Percentiles rank a stretch among this genome's conserved stretches.
These are phyloP conservation scores for Trichoplusia ni DNA, from an alignment of 1,140 invertebrate genomes.

Conservation along the genomic window DNA sequence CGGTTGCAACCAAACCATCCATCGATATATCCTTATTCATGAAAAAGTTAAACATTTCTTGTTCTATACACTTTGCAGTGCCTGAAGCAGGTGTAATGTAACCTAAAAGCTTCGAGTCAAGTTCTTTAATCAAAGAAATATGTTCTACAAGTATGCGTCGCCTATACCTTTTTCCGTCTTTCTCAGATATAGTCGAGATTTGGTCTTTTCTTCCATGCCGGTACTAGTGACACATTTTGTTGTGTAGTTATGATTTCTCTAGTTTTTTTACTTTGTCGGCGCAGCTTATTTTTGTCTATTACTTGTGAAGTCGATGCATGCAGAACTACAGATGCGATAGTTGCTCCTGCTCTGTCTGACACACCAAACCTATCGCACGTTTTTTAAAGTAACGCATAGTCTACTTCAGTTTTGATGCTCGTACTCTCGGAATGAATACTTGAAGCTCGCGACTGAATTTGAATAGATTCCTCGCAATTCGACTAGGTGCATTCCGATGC, in stretches of 20 bases:
- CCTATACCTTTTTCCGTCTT: slow-evolving; percentile 36
- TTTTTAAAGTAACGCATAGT: slow-evolving; percentile 30
- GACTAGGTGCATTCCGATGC: slow-evolving; percentile 1
- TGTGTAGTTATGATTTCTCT: slow-evolving; percentile 29
- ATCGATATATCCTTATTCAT: background rate
- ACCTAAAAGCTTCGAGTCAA: slow-evolving; percentile 2
- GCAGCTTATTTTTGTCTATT: slow-evolving; percentile 50
- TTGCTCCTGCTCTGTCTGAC: slow-evolving; percentile 51
- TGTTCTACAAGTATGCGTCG: slow-evolving; percentile 3
- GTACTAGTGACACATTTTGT: slow-evolving; percentile 34
- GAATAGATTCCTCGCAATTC: slow-evolving; percentile 20
- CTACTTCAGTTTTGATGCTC: background rate
- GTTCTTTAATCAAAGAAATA: slow-evolving; percentile 13
- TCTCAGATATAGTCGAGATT: slow-evolving; percentile 48
- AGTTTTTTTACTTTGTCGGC: slow-evolving; percentile 40
- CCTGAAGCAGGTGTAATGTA: slow-evolving; percentile 1
- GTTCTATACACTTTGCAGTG: background rate
- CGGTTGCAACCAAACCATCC: background rate
- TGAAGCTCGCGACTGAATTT: slow-evolving; percentile 17
- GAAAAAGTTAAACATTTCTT: slow-evolving; percentile 9
- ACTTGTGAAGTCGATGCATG: slow-evolving; percentile 29
- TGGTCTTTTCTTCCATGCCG: slow-evolving; percentile 54
- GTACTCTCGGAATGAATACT: background rate
- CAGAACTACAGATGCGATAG: slow-evolving; percentile 38
- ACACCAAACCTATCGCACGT: slow-evolving; percentile 52